phyloP scores from a whole-genome alignment of 2,113 vertebrate species.

The Ptilorrhoa leucosticta region DNA sequence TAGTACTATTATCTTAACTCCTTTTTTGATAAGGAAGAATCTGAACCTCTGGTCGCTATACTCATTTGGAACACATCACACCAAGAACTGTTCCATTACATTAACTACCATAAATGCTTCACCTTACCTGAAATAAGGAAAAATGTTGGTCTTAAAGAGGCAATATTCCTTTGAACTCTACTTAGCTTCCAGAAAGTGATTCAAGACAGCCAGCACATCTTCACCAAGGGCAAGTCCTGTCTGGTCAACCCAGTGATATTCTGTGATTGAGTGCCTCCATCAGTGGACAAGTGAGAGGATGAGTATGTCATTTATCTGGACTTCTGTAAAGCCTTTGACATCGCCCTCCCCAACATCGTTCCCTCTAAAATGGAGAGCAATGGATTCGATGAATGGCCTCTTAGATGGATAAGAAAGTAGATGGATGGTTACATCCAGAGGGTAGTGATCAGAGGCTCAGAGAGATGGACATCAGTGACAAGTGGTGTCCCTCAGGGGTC shows the following conservation, averaged over 20 bases:
- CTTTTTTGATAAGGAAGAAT: neutral
- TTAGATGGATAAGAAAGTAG: neutral
- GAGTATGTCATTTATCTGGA: neutral
- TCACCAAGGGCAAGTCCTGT: neutral
- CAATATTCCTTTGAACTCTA: neutral
- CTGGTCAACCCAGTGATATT: neutral
- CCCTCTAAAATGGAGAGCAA: neutral
- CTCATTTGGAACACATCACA: neutral
- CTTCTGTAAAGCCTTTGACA: neutral
- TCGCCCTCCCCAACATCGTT: rapidly evolving
- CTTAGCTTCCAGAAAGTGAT: neutral
- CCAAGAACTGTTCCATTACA: neutral
- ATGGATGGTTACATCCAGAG: neutral
- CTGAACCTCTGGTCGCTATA: neutral
- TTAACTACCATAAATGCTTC: neutral
- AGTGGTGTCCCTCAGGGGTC: neutral
- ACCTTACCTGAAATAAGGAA: neutral
- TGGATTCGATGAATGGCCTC: neutral
- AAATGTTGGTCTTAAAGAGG: neutral
- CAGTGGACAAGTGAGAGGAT: neutral
- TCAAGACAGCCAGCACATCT: neutral
- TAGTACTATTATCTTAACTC: neutral
- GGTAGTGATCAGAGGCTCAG: neutral
- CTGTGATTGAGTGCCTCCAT: neutral
- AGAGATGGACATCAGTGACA: neutral